Conservation (phyloP, 2,797 vertebrate species). For the Acipenser oxyrinchus region DNA sequence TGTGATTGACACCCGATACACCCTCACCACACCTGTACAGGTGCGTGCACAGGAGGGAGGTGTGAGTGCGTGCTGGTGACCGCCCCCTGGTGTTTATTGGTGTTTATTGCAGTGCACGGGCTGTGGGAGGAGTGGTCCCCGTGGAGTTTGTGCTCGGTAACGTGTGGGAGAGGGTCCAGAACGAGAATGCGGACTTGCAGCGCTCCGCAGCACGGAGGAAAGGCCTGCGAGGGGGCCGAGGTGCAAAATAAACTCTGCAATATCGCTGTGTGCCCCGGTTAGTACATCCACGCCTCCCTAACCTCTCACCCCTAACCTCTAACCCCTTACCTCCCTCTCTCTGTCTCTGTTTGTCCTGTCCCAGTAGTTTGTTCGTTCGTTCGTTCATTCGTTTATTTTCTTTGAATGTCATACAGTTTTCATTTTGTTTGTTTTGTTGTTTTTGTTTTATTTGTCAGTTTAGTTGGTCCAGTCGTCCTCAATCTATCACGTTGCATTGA, state of each 20-base stretch:
- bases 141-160: constrained; percentile 93
- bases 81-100: constrained; percentile 40
- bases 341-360: constrained; percentile 11
- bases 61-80: constrained; percentile 31
- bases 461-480: constrained; percentile 5
- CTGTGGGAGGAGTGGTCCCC: constrained; percentile 86
- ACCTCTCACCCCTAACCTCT: constrained; percentile 9
- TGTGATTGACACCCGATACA: too few species aligned
- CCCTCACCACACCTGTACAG: too few species aligned
- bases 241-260: constrained; percentile 88
- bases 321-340: background rate
- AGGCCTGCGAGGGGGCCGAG: constrained; percentile 72
- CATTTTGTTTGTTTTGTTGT: background rate
- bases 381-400: background rate
- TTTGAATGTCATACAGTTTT: too few species aligned
- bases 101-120: constrained; percentile 83
- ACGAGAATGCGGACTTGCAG: constrained; percentile 78
- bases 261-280: constrained; percentile 86
- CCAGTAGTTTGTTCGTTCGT: constrained; percentile 5
- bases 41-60: constrained; percentile 5
- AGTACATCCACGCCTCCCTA: constrained; percentile 54
- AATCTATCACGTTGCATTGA: too few species aligned
- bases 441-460: background rate
- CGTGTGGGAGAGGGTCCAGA: constrained; percentile 85
- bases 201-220: constrained; percentile 60